Conservation (phyloP, 1,140 invertebrate species). For the Magallana ariakensis region DNA sequence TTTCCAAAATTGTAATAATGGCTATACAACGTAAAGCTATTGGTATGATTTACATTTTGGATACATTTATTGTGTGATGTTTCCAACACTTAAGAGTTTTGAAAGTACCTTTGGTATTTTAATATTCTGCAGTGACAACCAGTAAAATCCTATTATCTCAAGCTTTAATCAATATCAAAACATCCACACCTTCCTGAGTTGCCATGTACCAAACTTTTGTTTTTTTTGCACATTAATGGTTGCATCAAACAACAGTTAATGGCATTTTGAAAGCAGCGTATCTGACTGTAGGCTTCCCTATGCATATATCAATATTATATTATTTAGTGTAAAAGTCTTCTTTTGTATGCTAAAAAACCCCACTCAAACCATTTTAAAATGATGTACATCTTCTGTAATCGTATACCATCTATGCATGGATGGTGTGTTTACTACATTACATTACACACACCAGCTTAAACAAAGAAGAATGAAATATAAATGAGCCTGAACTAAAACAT, state of each 20-base stretch:
- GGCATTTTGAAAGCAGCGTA: neutral
- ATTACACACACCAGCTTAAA: neutral
- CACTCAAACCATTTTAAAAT: too few relatives aligned
- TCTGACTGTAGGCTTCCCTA: neutral
- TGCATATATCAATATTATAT: neutral
- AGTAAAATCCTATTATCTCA: neutral
- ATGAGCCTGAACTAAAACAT: neutral
- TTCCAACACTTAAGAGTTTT: neutral
- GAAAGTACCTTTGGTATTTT: neutral
- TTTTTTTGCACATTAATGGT: neutral
- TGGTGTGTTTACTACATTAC: too few relatives aligned
- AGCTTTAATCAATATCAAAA: conserved; percentile 15
- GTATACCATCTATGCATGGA: too few relatives aligned
- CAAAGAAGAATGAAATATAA: neutral
- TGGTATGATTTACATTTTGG: neutral
- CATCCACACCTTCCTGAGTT: neutral
- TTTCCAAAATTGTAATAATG: neutral
- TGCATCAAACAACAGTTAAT: neutral
- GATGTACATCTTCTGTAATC: too few relatives aligned
- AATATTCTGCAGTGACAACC: neutral
- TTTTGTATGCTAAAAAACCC: too few relatives aligned
- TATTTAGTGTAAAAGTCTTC: neutral
- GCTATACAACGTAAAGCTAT: neutral
- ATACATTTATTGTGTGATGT: neutral
- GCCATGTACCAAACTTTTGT: neutral